phyloP scores from a whole-genome alignment of 2,797 vertebrate species.

The Pelobates cultripes region DNA sequence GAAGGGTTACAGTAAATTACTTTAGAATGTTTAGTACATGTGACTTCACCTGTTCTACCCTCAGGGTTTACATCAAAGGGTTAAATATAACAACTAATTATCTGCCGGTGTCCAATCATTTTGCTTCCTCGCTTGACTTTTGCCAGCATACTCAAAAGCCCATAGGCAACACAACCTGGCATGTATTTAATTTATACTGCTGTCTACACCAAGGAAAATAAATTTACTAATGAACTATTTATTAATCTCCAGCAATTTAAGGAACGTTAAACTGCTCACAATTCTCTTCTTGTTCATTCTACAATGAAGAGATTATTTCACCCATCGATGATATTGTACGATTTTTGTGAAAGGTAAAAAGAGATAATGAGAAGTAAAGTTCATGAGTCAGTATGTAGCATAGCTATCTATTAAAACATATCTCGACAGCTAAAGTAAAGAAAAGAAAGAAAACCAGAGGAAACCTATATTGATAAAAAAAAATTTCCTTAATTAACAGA shows the following conservation, averaged over 20 bases:
- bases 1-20: constrained; percentile 7
- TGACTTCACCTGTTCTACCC: background rate
- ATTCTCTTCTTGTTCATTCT: background rate
- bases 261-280: background rate
- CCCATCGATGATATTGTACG: background rate
- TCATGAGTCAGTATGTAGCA: background rate
- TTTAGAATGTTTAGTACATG: constrained; percentile 15
- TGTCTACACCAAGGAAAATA: constrained; percentile 27
- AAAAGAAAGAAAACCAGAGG: too few species aligned
- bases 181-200: constrained; percentile 24
- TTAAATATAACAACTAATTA: constrained; percentile 17
- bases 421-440: too few species aligned
- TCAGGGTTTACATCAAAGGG: background rate
- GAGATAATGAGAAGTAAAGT: background rate
- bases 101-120: constrained; percentile 9
- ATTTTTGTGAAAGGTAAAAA: background rate
- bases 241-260: constrained; percentile 3
- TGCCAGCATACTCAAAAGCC: constrained; percentile 29
- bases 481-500: too few species aligned
- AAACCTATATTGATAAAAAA: too few species aligned
- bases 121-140: constrained; percentile 24
- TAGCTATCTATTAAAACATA: too few species aligned
- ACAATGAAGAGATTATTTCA: constrained; percentile 7
- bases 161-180: constrained; percentile 26
- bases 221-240: constrained; percentile 33